Evolutionary conservation across 2,888 invertebrate species (phyloP), one percentile per base, ranked within the genome.

Genomic region (Caenorhabditis wallacei): DNA sequence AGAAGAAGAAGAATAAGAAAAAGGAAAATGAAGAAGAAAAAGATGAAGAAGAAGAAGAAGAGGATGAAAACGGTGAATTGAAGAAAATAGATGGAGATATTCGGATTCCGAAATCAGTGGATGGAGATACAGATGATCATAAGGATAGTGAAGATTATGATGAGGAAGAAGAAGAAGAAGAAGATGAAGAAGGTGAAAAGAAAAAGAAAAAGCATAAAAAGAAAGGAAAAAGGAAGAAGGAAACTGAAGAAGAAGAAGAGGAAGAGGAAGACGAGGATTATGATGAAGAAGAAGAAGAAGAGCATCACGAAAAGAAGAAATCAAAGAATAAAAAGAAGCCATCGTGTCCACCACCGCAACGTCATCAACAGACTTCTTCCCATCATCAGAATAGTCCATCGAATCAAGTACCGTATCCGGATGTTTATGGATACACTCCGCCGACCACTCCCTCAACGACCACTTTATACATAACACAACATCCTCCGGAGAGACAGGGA

Each of bases 21-120:
- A 56, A 76, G 59, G 57, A 59, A 57, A n/a, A 64, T 13, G 46
- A 64, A 20, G 53, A 57, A 1, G 59, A 71, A 11, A 71, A 71
- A n/a, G 59, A 78, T 1, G 69, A 78, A 11, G 61, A 68, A 8
- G 59, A 68, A 26, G 68, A 71, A 4, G 63, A 61, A 24, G 63
- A 63, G 0, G 64, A 63, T 4, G 40, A 72, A 48, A 80, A 64
- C n/a, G 68, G 61, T 13, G 48, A 69, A 13, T 16, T 71, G 35
- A 40, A 63, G 30, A 80, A 53, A 40, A 57, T 66, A 4, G 71
- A 80, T 22, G 69, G 80, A 57, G 72, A 71, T 30, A 70, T 75
- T n/a, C 64, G 51, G 43, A 70, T 71, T 16, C 54, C 26, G 46
- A 74, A 75, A 35, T 43, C 72, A 3, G 69, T 70, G 7, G 79